phyloP scores from a whole-genome alignment of 1,140 invertebrate genomes.

The Dufourea novaeangliae region DNA sequence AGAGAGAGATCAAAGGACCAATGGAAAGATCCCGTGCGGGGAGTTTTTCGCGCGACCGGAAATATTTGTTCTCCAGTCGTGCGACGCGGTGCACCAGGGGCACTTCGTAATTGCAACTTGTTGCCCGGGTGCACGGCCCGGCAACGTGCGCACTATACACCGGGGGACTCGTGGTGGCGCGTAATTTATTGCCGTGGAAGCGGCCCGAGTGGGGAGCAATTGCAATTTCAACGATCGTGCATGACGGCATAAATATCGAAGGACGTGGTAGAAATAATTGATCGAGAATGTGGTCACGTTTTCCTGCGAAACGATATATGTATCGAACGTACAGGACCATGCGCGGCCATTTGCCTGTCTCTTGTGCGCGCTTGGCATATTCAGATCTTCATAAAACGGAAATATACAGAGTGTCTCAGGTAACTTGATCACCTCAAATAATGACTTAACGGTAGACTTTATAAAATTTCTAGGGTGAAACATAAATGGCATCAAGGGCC shows the following conservation, averaged over 20 bases:
- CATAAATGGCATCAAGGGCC: too few relatives aligned
- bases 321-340: background rate
- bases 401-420: too few relatives aligned
- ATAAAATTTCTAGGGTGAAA: too few relatives aligned
- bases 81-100: slow-evolving; percentile 24
- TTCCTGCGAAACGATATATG: slow-evolving; percentile 19
- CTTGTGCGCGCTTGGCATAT: background rate
- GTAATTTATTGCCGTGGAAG: slow-evolving; percentile 41
- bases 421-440: too few relatives aligned
- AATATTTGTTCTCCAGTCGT: slow-evolving; percentile 35
- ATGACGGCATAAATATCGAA: slow-evolving; percentile 40
- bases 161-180: slow-evolving; percentile 12
- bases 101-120: slow-evolving; percentile 54
- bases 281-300: slow-evolving; percentile 24
- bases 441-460: too few relatives aligned
- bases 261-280: slow-evolving; percentile 44
- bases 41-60: slow-evolving; percentile 17
- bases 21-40: background rate
- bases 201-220: slow-evolving; percentile 9
- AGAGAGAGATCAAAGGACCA: background rate
- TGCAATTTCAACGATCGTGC: slow-evolving; percentile 43
- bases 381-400: background rate
- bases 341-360: background rate
- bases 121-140: slow-evolving; percentile 37
- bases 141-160: slow-evolving; percentile 14